Base-by-base conservation (phyloP, 2,797 vertebrate species). In the Mormyrops boulengeri region DNA sequence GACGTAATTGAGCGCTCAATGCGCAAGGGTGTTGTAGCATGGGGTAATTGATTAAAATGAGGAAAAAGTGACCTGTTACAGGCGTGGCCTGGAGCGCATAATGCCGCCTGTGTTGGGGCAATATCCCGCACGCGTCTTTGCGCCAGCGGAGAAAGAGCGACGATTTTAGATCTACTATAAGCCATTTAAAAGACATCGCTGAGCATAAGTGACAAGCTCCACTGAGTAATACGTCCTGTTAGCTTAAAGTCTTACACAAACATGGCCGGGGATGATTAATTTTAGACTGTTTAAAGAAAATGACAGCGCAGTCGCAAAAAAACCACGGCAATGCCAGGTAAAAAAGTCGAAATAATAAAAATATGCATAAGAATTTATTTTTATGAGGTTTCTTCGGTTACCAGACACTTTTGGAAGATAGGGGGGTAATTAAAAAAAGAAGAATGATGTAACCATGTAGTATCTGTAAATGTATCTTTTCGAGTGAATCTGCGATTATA, bases 31-130 rank as follows among this genome's bases (percentile, higher is more conserved):
- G 93, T 95, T 95, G 91, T 93, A 62, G 91, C 41, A 90, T 91
- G 90, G 93, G 90, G 92, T 96, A 95, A 96, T 92, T 96, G 92
- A 93, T 93, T 91, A 92, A 93, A 94, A 94, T 95, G 92, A 96
- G 95, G 91, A 93, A 95, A 95, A 93, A 92, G 88, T 95, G 92
- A 95, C 92, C 93, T 80, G 90, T 89, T 92, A 7, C 73, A 6
- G 26, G 34, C 73, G 6, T 41, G 38, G 11, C 34, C 12, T 5
- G 38, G 5, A 93, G 88, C 94, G 57, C 34, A 91, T 92, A 93
- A 94, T 92, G 90, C 86, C 92, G 92, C 85, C 69, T 62, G 89
- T 95, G 91, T 95, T 93, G 89, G 94, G 92, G 93, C 93, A 91
- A 89, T 93, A 92, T 94, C 93, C 93, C 93, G 91, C 90, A 94